Evolutionary conservation across 2,797 vertebrate species (phyloP), one percentile per base, ranked within the genome.

Genomic region (Sebastes flavidus): DNA sequence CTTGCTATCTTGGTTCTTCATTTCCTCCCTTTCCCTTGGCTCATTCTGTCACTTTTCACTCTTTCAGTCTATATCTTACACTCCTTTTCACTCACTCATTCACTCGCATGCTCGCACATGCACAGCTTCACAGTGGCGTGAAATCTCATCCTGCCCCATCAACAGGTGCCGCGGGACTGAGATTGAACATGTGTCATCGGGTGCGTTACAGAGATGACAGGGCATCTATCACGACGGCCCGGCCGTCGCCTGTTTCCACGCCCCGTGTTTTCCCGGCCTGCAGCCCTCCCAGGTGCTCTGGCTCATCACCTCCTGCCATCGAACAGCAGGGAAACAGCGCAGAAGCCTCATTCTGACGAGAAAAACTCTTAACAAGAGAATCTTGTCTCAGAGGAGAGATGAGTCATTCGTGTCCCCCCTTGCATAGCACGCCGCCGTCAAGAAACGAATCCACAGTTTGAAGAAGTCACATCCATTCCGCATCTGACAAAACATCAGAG

Each of bases 121-220:
- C 71, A 32, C 54, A 54, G 55, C 81, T 78, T 65, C 60, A 32
- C 38, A 34, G 61, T 32, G 74, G 77, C 20, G 10, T 90, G 88
- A 83, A 83, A 86, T 70, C 81, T 78, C 74, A 82, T 87, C 88
- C 75, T 14, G 67, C 67, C 77, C 78, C 29, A 82, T 91, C 89
- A 88, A 89, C 90, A 92, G 92, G 88, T 91, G 88, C 65, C 20
- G 10, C 20, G 24, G 81, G 83, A 59, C 80, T 65, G 14, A 84
- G 79, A 91, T 92, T 84, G 84, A 92, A 83, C 77, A 69, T 36
- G 83, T 89, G 88, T 87, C 88, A 73, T 32, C 14, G 20, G 72
- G 69, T 18, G 55, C 25, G 46, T 29, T 8, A 16, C 25, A 46
- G 72, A 78, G 66, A 81, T 87, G 91, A 91, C 83, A 86, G 80